Percentiles rank a stretch among this genome's conserved stretches.
These are phyloP conservation scores for Gymnocypris eckloni DNA, from an alignment of 2,797 vertebrate genomes.

Conservation along the genomic window DNA sequence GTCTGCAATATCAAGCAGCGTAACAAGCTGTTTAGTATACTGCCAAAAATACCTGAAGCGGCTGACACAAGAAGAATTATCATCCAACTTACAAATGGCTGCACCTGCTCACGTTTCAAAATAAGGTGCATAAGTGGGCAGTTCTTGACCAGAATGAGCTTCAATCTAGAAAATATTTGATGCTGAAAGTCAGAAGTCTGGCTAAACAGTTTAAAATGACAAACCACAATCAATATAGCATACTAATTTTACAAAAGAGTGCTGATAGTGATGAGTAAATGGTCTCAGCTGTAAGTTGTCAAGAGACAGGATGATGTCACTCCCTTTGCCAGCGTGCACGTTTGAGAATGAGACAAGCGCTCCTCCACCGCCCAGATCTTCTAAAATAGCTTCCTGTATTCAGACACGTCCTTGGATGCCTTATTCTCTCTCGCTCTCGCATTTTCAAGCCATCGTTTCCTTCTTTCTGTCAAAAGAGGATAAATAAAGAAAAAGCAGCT, in stretches of 20 bases:
- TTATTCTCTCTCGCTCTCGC: constrained; percentile 27
- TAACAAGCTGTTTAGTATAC: background rate
- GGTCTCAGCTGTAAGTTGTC: background rate
- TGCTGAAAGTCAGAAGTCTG: background rate
- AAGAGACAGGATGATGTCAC: constrained; percentile 22
- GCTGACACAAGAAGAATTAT: no score
- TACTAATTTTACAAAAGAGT: background rate
- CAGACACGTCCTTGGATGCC: constrained; percentile 48
- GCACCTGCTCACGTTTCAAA: background rate
- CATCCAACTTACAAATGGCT: background rate
- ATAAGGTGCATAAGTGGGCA: background rate
- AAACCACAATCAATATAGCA: background rate
- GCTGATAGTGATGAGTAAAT: background rate
- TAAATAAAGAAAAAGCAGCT: constrained; percentile 48
- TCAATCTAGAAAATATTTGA: background rate
- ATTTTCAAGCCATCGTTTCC: constrained; percentile 25
- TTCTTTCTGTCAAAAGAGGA: constrained; percentile 45
- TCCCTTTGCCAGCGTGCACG: background rate
- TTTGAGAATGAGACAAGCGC: constrained; percentile 35
- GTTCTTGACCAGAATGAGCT: background rate
- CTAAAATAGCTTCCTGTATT: constrained; percentile 42
- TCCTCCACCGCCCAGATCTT: constrained; percentile 27
- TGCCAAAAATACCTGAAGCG: background rate
- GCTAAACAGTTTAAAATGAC: background rate
- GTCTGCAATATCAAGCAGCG: background rate